These are phyloP conservation scores for Gymnosoma rotundatum DNA, from an alignment of 2,888 invertebrate genomes.

Conservation along the genomic window DNA sequence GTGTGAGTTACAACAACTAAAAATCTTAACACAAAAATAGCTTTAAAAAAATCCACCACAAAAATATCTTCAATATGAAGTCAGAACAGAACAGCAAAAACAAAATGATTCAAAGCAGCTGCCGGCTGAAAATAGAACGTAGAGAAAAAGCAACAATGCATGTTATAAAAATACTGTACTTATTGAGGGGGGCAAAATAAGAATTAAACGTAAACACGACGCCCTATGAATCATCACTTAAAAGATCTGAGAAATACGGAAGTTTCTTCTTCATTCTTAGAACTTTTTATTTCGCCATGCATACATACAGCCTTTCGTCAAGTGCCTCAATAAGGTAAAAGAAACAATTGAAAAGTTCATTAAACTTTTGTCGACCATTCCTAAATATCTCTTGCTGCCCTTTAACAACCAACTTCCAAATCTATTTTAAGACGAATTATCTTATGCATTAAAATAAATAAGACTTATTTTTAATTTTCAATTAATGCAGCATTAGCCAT, in stretches of 20 bases:
- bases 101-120: slow-evolving; percentile 5
- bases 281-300: no score
- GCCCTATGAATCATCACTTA: slow-evolving; percentile 22
- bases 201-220: neutral
- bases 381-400: neutral
- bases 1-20: neutral
- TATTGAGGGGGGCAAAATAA: neutral
- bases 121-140: slow-evolving; percentile 12
- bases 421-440: neutral
- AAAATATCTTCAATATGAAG: neutral
- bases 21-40: no score
- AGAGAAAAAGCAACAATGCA: neutral
- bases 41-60: slow-evolving; percentile 20
- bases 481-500: slow-evolving; percentile 45
- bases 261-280: neutral
- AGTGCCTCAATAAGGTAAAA: neutral
- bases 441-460: no score
- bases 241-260: slow-evolving; percentile 6
- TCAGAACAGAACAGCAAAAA: slow-evolving; percentile 17
- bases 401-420: neutral
- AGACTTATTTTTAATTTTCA: slow-evolving; percentile 29
- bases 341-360: slow-evolving; percentile 42
- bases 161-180: slow-evolving; percentile 32
- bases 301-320: neutral
- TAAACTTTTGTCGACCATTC: slow-evolving; percentile 30